A percentile compares a stretch with the other conserved stretches of the same genome.
Conservation (phyloP, 2,888 invertebrate species). For the Zonitis immaculata region DNA sequence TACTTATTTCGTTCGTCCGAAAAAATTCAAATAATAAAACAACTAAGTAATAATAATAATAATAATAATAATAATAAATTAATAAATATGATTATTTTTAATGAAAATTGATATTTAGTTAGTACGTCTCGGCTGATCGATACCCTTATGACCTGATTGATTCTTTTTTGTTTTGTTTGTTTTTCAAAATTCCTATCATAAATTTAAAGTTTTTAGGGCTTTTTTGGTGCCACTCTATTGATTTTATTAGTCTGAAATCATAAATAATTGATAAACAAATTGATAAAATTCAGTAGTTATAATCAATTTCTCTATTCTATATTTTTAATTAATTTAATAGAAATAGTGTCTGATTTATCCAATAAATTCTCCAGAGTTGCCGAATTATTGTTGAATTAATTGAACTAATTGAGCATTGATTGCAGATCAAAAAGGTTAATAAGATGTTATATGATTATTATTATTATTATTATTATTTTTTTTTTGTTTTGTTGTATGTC, state of each 20-base stretch:
- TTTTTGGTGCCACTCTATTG: constrained; percentile 33
- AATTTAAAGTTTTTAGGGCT: constrained; percentile 32
- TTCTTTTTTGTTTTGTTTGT: not conserved
- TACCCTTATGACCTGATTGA: constrained; percentile 28
- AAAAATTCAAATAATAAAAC: not conserved
- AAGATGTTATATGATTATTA: not conserved
- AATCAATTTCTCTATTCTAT: constrained; percentile 7
- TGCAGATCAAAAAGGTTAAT: not conserved
- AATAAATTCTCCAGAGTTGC: not conserved
- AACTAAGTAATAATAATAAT: not conserved
- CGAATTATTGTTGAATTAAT: not conserved
- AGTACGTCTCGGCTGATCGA: constrained; percentile 17
- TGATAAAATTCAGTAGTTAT: constrained; percentile 19
- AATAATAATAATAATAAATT: not conserved
- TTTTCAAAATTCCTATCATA: constrained; percentile 22
- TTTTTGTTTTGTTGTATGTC: not conserved
- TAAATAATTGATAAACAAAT: constrained; percentile 27
- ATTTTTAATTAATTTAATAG: not conserved
- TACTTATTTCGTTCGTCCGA: not conserved
- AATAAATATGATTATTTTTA: too few species aligned
- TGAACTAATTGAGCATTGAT: not conserved
- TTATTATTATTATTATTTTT: not conserved
- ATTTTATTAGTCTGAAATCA: constrained; percentile 38
- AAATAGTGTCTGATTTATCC: too few species aligned
- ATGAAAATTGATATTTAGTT: too few species aligned